phyloP scores from a whole-genome alignment of 2,113 vertebrate species.

The Bettongia penicillata region DNA sequence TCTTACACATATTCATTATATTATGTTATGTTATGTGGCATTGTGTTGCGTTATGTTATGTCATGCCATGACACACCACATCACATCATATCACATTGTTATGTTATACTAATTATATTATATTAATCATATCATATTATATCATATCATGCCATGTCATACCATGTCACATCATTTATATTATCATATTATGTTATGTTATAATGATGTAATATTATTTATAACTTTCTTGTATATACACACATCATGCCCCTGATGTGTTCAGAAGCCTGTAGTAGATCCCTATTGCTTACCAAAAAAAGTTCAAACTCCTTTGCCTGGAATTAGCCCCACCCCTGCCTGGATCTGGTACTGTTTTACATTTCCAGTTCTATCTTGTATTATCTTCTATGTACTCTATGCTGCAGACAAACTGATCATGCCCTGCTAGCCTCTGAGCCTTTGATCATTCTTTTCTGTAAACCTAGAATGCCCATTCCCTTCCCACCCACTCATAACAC shows the following conservation, averaged over 20 bases:
- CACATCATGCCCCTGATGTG: not conserved
- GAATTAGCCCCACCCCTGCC: not conserved
- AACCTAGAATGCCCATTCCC: not conserved
- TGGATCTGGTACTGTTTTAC: not conserved
- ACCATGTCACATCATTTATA: too few species aligned
- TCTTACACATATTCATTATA: not conserved
- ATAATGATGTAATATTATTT: not conserved
- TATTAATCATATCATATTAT: too few species aligned
- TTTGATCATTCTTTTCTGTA: not conserved
- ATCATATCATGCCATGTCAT: too few species aligned
- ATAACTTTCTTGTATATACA: not conserved
- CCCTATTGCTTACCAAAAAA: not conserved
- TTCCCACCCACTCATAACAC: not conserved
- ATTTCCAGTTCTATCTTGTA: not conserved
- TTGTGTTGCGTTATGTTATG: too few species aligned
- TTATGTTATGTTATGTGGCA: too few species aligned
- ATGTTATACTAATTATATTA: too few species aligned
- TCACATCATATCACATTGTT: too few species aligned
- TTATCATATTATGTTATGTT: too few species aligned
- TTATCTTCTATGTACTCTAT: not conserved
- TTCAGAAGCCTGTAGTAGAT: not conserved
- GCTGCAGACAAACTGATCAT: not conserved
- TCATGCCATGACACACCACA: too few species aligned
- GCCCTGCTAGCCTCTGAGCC: not conserved
- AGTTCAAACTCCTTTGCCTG: not conserved